These are phyloP conservation scores for Malacoraja senta DNA, from an alignment of 2,797 vertebrate species.

Conservation along the genomic window DNA sequence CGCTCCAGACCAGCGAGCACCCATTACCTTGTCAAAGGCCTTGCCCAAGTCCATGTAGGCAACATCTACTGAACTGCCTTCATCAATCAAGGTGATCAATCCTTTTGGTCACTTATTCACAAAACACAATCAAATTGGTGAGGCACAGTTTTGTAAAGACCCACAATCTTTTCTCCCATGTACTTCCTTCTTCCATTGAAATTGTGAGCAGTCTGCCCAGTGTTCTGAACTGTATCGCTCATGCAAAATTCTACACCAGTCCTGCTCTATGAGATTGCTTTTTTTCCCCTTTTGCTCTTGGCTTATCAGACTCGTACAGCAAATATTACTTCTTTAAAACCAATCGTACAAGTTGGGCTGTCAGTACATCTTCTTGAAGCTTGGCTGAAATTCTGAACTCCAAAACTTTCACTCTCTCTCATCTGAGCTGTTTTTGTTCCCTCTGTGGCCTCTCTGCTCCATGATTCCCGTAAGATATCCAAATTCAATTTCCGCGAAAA, in stretches of 20 bases:
- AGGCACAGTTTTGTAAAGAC: too few species aligned
- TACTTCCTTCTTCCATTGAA: not conserved
- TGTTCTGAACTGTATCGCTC: not conserved
- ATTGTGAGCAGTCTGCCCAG: too few species aligned
- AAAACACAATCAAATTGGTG: too few species aligned
- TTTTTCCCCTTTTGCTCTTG: constrained; percentile 1
- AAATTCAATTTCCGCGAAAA: not conserved
- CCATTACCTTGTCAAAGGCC: too few species aligned
- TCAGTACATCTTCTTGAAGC: not conserved
- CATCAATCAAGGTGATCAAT: too few species aligned
- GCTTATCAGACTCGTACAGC: not conserved
- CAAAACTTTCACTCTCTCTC: not conserved
- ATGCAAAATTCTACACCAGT: not conserved
- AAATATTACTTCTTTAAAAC: not conserved
- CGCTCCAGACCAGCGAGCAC: too few species aligned
- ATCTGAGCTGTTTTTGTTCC: not conserved
- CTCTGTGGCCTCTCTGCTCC: not conserved
- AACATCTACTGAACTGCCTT: too few species aligned
- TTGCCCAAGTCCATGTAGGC: too few species aligned
- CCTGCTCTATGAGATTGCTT: not conserved
- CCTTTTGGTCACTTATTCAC: too few species aligned
- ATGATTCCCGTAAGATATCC: not conserved
- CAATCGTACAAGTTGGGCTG: not conserved
- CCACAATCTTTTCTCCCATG: not conserved
- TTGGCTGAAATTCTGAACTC: not conserved